Base-by-base conservation (phyloP, 23 tunicate species). In the Clavelina lepadiformis region DNA sequence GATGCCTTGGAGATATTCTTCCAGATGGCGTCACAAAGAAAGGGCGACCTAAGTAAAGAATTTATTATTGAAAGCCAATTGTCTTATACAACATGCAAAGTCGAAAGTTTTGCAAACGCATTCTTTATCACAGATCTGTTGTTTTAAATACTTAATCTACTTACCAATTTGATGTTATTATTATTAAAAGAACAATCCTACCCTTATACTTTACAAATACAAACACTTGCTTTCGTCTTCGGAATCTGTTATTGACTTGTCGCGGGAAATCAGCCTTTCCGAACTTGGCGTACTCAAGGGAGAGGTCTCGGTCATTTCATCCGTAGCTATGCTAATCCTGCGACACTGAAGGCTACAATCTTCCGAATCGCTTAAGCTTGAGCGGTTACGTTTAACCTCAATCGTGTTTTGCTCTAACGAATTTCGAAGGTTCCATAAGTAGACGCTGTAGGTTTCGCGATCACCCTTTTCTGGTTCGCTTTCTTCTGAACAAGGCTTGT, bases 281-380 rank as follows among this genome's bases (percentile, higher is more conserved):
- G 80, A 74, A 34, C 80, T 74, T 63, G 80, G 80, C 3, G 80
- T 74, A 44, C 71, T 74, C 1, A 61, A 3, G 21, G 80, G 80
- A 28, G 80, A 74, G 19, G 51, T 31, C 34, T 74, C 80, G 21
- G 80, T 62, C 62, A 62, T 51, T 20, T 58, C 62, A 18, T 50
- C 58, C 25, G 71, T 63, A 8, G 46, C 35, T 4, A 22, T 25
- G 25, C 54, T 51, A 21, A 46, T 62, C 19, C 46, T 5, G 2
- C 75, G 45, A 19, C 75, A 29, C 4, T 33, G 46, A n/a, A 20
- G 6, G 24, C 27, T 54, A 4, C 47, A 20, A 18, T 53, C 47
- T 21, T 52, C 63, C 35, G 22, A 62, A 28, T 66, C 56, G 18
- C 35, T 23, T 13, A 45, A 66, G 18, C 15, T 44, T 5, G 57